phyloP scores from a whole-genome alignment of 2,888 invertebrate species.

The Hirtodrosophila alboralis region DNA sequence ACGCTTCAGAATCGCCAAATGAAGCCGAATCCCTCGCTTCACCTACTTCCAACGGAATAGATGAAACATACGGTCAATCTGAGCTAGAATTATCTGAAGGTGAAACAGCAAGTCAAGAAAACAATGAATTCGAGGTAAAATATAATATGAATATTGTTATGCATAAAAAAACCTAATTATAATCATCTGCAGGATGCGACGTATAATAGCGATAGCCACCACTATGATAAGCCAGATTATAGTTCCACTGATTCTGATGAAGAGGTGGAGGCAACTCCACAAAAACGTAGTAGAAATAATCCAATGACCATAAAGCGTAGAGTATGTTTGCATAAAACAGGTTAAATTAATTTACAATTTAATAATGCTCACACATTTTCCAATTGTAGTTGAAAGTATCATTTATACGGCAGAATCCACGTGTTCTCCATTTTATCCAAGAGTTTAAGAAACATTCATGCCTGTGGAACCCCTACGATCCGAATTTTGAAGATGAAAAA shows the following conservation, averaged over 20 bases:
- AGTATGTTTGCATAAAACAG: constrained; percentile 3
- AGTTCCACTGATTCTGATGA: constrained; percentile 22
- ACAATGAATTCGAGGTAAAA: neutral
- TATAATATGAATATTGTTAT: neutral
- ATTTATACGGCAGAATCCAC: constrained; percentile 33
- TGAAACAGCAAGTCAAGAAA: constrained; percentile 7
- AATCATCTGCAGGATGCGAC: neutral
- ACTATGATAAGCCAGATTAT: neutral
- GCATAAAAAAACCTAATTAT: neutral
- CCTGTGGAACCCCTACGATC: constrained; percentile 35
- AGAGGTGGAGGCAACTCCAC: neutral
- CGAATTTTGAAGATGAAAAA: constrained; percentile 3
- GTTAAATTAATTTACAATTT: neutral
- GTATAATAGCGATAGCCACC: neutral
- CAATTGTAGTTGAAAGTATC: constrained; percentile 37
- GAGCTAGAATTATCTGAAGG: neutral
- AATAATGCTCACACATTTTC: too few relatives aligned
- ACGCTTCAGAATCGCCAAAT: neutral
- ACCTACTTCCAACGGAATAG: neutral
- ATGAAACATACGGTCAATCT: neutral
- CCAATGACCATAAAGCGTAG: constrained; percentile 28
- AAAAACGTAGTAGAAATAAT: constrained; percentile 9
- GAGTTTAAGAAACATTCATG: constrained; percentile 40
- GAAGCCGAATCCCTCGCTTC: neutral
- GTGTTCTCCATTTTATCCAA: constrained; percentile 35